phyloP scores from a whole-genome alignment of 2,888 invertebrate genomes.

The Morpho helenor region DNA sequence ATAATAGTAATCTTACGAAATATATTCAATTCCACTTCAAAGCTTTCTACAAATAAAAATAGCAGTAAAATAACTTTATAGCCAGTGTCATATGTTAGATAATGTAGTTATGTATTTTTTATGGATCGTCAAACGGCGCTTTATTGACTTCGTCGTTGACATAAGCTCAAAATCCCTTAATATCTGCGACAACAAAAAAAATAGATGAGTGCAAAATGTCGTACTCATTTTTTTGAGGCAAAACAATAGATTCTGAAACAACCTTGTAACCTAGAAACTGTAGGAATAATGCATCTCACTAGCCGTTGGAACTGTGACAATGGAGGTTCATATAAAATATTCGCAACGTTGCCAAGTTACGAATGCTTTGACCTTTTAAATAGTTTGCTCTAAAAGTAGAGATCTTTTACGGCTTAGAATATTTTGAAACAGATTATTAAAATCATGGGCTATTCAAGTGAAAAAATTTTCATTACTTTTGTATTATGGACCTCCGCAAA shows the following conservation, averaged over 20 bases:
- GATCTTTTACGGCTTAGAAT: too few relatives aligned
- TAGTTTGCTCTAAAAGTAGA: conserved; percentile 11
- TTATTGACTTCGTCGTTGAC: conserved; percentile 15
- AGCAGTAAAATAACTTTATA: conserved; percentile 12
- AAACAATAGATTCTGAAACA: conserved; percentile 17
- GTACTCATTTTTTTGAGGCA: conserved; percentile 2
- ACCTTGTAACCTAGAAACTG: conserved; percentile 23
- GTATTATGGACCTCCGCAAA: too few relatives aligned
- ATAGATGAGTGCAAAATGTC: conserved; percentile 14
- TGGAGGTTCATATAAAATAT: conserved; percentile 17
- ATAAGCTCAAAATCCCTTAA: conserved; percentile 13
- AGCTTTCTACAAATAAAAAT: conserved; percentile 9
- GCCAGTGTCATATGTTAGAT: conserved; percentile 8
- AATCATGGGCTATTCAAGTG: too few relatives aligned
- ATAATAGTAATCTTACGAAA: too few relatives aligned
- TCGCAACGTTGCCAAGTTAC: conserved; percentile 20
- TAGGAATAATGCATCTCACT: conserved; percentile 18
- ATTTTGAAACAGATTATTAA: too few relatives aligned
- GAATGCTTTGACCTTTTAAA: conserved; percentile 10
- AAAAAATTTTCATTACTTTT: too few relatives aligned
- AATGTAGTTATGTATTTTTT: conserved; percentile 12
- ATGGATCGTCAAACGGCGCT: conserved; percentile 14
- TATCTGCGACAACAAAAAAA: conserved; percentile 16
- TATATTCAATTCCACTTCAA: conserved; percentile 6
- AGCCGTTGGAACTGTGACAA: conserved; percentile 17